phyloP scores from a whole-genome alignment of 2,797 vertebrate genomes.

The Rhincodon typus region DNA sequence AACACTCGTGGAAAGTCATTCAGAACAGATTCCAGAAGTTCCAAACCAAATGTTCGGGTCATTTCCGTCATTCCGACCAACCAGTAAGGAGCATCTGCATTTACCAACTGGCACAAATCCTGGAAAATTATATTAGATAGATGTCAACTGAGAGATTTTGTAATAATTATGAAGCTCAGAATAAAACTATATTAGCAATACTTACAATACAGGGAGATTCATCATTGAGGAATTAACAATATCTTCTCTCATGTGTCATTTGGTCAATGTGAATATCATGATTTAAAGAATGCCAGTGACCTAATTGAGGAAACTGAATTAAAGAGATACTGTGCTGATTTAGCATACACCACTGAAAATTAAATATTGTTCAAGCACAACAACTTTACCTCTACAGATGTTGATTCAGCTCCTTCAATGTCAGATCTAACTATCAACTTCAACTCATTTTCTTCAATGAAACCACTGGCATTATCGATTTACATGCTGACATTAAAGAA shows the following conservation, averaged over 20 bases:
- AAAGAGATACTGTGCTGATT: not conserved
- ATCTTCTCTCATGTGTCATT: not conserved
- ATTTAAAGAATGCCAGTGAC: not conserved
- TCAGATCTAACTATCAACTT: not conserved
- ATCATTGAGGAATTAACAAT: not conserved
- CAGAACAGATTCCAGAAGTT: conserved; percentile 92
- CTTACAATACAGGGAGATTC: not conserved
- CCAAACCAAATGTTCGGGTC: conserved; percentile 93
- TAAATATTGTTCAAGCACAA: not conserved
- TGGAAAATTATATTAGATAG: conserved; percentile 48
- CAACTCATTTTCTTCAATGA: not conserved
- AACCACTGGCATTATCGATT: not conserved
- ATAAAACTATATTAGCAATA: not conserved
- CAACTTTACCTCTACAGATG: not conserved
- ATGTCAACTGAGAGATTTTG: not conserved
- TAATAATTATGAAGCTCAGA: not conserved
- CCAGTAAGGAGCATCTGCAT: conserved; percentile 98
- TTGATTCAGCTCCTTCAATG: not conserved
- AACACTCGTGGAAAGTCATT: conserved; percentile 96
- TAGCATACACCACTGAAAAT: not conserved
- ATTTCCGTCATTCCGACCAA: conserved; percentile 98
- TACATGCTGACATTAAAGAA: not conserved
- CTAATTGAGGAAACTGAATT: not conserved
- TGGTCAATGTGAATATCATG: not conserved
- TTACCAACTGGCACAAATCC: conserved; percentile 96